Base-by-base conservation (phyloP, 1,140 invertebrate genomes). In the Panagrolaimus sp. region DNA sequence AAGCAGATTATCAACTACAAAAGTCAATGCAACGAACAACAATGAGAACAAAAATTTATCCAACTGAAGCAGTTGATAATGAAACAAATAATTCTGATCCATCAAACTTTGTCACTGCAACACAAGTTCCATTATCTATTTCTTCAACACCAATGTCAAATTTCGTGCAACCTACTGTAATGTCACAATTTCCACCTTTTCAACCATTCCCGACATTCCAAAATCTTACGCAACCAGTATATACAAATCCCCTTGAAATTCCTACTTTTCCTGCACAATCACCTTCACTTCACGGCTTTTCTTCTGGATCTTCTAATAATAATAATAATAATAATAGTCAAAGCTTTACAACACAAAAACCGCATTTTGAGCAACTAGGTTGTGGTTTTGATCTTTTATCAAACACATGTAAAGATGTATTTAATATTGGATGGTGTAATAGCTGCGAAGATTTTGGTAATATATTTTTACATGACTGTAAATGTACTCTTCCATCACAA, bases 351-450 rank as follows among this genome's bases (percentile, higher is more conserved):
- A 57, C 51, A 11, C 4, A 14, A 57, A 27, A 11, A 11, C 13
- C 11, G 0, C 51, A 57, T 20, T 57, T 57, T 25, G 51, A 57
- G 5, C 51, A 57, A 57, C 51, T 57, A 1, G 51, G 51, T 9
- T 57, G 51, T 20, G 27, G 27, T 57, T 57, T 20, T 20, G 51
- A 57, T 20, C 20, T 57, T 25, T 27, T 57, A 57, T n/a, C 51
- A 5, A 57, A 57, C n/a, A 57, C 51, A 9, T 57, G 51, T 27
- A 57, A 57, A 57, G 51, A 57, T 23, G 51, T 57, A 20, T 57
- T 57, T 20, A 27, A 20, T 20, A 20, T 57, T 5, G 51, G 51
- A 5, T 57, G 51, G 51, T 57, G 51, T 20, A 20, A 25, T 27
- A 27, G 51, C 20, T 57, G 51, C 51, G 51, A 57, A 20, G 51